phyloP scores from a whole-genome alignment of 2,888 invertebrate species.

The Hirtodrosophila histrioides region DNA sequence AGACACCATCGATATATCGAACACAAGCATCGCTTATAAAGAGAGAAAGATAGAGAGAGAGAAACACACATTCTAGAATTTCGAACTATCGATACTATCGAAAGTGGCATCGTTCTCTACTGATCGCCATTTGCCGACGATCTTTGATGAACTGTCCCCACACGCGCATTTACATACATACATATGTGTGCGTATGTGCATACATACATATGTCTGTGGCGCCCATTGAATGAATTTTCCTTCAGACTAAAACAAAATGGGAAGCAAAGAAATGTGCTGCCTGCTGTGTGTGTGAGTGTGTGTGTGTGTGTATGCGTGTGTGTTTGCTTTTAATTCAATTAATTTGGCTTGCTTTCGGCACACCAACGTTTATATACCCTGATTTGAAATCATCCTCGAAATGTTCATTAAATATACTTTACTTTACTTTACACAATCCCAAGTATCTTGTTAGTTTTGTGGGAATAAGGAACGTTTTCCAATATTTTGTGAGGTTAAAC shows the following conservation, averaged over 20 bases:
- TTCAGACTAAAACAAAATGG: constrained; percentile 21
- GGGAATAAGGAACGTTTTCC: too few species aligned
- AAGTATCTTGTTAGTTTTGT: too few species aligned
- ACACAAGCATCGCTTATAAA: neutral
- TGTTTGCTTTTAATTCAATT: constrained; percentile 68
- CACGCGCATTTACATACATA: neutral
- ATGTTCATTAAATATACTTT: too few species aligned
- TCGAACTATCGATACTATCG: too few species aligned
- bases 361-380: constrained; percentile 6
- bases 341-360: constrained; percentile 44
- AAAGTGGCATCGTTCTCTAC: too few species aligned
- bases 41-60: too few species aligned
- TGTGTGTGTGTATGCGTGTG: constrained; percentile 6
- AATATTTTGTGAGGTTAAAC: too few species aligned
- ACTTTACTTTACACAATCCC: too few species aligned
- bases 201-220: neutral
- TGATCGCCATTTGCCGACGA: neutral
- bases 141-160: constrained; percentile 26
- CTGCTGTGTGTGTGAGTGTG: constrained; percentile 3
- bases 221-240: constrained; percentile 40
- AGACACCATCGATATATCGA: too few species aligned
- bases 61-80: too few species aligned
- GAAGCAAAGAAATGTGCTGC: constrained; percentile 12
- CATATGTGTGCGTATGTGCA: neutral
- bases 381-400: too few species aligned